These are phyloP conservation scores for Accipiter cooperii DNA, from an alignment of 2,113 vertebrate species.

Conservation along the genomic window DNA sequence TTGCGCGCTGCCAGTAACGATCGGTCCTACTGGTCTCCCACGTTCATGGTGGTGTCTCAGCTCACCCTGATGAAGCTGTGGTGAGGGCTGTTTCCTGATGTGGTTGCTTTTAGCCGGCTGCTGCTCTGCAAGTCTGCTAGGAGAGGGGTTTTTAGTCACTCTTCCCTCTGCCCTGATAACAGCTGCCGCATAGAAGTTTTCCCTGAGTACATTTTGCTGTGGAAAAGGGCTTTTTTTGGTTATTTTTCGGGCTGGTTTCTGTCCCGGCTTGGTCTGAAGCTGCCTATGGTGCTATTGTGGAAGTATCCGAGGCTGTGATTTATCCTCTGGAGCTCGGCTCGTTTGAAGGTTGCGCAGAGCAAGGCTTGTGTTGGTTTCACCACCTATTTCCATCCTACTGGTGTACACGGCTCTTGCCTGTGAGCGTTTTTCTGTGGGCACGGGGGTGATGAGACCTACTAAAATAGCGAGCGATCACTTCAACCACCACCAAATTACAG, in stretches of 20 bases:
- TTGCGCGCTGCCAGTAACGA: background rate
- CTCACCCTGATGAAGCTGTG: background rate
- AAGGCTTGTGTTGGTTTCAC: background rate
- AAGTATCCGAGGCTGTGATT: background rate
- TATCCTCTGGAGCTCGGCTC: background rate
- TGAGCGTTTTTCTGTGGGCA: background rate
- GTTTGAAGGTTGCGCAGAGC: background rate
- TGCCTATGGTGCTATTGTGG: background rate
- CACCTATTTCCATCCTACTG: background rate
- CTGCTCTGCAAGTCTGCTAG: background rate
- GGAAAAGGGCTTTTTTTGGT: background rate
- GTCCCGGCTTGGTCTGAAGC: background rate
- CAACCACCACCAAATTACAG: constrained; percentile 33
- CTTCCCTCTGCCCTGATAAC: background rate
- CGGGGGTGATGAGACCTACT: background rate
- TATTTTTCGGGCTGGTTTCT: background rate
- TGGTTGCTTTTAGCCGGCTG: background rate
- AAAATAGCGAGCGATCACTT: background rate
- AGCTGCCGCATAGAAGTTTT: background rate
- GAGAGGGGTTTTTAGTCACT: background rate
- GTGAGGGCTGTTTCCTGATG: background rate
- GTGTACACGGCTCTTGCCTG: background rate
- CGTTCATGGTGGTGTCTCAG: background rate
- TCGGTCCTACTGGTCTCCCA: background rate
- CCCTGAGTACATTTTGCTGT: background rate